Percentiles rank a stretch among this genome's conserved stretches.
These are phyloP conservation scores for Eurystomus gularis DNA, from an alignment of 2,113 vertebrate genomes.

Conservation along the genomic window DNA sequence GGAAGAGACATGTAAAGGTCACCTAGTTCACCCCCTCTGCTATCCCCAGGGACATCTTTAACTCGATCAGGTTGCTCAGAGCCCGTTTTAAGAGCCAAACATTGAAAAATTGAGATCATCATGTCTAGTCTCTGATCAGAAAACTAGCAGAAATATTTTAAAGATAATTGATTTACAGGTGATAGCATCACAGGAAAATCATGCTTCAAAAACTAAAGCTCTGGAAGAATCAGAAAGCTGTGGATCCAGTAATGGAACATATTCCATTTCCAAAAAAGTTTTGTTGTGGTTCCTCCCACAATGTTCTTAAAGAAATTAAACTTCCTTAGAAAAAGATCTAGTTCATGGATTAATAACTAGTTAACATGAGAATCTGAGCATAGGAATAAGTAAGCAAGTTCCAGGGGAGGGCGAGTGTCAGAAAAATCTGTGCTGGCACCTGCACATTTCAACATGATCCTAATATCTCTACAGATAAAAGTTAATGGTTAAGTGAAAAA, in stretches of 20 bases:
- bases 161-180: neutral
- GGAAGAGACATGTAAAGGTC: too few species aligned
- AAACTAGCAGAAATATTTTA: neutral
- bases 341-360: neutral
- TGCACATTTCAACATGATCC: neutral
- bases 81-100: neutral
- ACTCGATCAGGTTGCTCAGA: too few species aligned
- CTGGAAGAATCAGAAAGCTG: neutral
- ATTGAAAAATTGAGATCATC: neutral
- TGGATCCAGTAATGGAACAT: neutral
- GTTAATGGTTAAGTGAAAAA: constrained; percentile 30
- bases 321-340: neutral
- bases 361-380: neutral
- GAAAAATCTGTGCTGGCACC: neutral
- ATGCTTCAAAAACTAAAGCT: neutral
- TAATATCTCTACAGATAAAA: neutral
- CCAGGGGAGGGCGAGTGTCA: neutral
- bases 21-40: too few species aligned
- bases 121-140: neutral
- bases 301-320: neutral
- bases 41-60: too few species aligned
- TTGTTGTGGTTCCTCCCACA: neutral
- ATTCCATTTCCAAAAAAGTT: neutral
- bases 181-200: neutral
- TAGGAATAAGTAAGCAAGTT: neutral